Percentiles rank a stretch among this genome's conserved stretches.
Evolutionary conservation across 2,113 vertebrate species (phyloP).

Genomic region (Cyphomyrus discorhynchus): DNA sequence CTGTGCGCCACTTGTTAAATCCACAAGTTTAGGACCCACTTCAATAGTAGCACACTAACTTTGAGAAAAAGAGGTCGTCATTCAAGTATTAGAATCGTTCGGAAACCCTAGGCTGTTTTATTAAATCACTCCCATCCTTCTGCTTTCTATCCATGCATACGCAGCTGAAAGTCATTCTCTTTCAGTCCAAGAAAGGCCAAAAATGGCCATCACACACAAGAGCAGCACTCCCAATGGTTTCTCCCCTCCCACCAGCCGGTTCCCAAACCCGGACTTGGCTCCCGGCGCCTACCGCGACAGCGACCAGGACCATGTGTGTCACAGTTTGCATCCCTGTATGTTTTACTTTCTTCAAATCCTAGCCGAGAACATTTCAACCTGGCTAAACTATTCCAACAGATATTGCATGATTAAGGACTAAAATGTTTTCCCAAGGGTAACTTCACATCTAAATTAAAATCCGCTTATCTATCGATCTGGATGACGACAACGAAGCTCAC

Average conservation of each 20-base stretch:
- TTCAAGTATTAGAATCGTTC: not conserved
- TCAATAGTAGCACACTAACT: not conserved
- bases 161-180: not conserved
- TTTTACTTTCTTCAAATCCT: not conserved
- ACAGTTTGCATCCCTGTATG: not conserved
- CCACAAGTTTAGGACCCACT: not conserved
- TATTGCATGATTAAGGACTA: not conserved
- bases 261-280: not conserved
- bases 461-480: not conserved
- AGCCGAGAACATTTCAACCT: not conserved
- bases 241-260: not conserved
- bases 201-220: slow-evolving; percentile 47
- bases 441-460: not conserved
- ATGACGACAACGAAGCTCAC: not conserved
- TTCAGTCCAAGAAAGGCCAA: slow-evolving; percentile 41
- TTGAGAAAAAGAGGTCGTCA: not conserved
- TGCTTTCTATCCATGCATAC: not conserved
- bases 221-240: not conserved
- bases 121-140: not conserved
- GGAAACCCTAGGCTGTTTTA: not conserved
- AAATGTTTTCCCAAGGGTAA: not conserved
- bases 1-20: not conserved
- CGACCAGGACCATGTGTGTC: not conserved
- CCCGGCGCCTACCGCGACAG: not conserved
- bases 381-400: not conserved